Evolutionary conservation across 2,113 vertebrate genomes (phyloP), one percentile per base, ranked within the genome.

Genomic region (Cyprinodon variegatus): DNA sequence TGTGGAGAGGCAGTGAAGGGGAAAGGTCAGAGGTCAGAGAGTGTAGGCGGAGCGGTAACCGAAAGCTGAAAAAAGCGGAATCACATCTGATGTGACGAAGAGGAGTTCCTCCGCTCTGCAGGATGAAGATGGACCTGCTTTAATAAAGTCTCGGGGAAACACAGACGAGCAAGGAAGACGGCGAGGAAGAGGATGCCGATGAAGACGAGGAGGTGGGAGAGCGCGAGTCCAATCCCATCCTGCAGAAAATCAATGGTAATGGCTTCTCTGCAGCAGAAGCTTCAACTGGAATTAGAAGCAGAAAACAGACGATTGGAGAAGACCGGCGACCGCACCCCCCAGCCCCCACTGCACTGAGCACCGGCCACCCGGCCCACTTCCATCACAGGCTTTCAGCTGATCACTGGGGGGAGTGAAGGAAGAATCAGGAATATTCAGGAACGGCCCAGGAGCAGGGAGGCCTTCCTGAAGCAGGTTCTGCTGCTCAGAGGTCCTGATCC

Each of bases 211-310:
- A 79, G 20, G 72, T 82, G 59, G 72, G 66, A 61, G 65, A 68
- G 73, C 36, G 36, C 40, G 39, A 50, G 67, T 57, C 61, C 62
- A 38, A 71, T 40, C 48, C 46, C 48, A 70, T 76, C 53, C 68
- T 59, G 62, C 63, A 66, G 73, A 85, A 82, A 91, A 93, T 93
- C 91, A 79, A 93, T 92, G 85, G 79, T 90, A 89, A 91, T 83
- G 86, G 36, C 61, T 89, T 89, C 88, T 81, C 41, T 75, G 79
- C 78, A 73, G 86, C 69, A 59, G 68, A 79, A 83, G 78, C 82
- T 88, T 88, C 87, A 89, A 79, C 72, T 86, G 85, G 87, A 91
- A 90, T 92, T 91, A 90, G n/a, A 87, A 76, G 70, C 68, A 82
- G 74, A 86, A 63, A 71, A 79, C 78, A 83, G 50, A 72, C 81